Conservation (phyloP, 1,140 invertebrate genomes). For the Diabrotica undecimpunctata region DNA sequence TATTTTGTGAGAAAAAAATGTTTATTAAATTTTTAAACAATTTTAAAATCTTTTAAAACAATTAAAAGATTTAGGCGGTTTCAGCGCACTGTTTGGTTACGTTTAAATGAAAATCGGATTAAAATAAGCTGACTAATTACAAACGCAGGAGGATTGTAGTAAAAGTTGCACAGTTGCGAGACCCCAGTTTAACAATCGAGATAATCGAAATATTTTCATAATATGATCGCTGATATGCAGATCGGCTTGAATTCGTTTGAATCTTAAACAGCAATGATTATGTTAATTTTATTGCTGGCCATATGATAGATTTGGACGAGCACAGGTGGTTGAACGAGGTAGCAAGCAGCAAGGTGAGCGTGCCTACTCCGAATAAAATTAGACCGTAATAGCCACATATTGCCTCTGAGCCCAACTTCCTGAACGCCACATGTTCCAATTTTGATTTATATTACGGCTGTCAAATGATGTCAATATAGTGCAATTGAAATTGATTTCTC, state of each 20-base stretch:
- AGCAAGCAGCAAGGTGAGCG: neutral
- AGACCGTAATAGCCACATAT: neutral
- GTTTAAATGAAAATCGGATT: neutral
- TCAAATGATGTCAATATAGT: constrained; percentile 2
- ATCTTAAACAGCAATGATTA: constrained; percentile 3
- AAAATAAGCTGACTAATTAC: neutral
- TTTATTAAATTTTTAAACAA: too few species aligned
- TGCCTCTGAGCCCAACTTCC: neutral
- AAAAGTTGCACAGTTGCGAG: neutral
- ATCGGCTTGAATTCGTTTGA: constrained; percentile 2
- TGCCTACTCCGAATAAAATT: neutral
- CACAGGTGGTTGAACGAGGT: constrained; percentile 1
- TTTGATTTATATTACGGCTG: constrained; percentile 1
- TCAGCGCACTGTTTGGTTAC: too few species aligned
- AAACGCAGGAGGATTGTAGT: neutral
- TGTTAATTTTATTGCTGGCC: neutral
- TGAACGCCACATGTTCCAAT: neutral
- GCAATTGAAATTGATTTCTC: constrained; percentile 1
- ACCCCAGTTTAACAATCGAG: neutral
- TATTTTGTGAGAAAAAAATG: too few species aligned
- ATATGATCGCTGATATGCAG: neutral
- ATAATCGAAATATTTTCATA: constrained; percentile 1
- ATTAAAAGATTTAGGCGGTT: too few species aligned
- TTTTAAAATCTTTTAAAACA: too few species aligned
- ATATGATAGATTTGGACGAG: constrained; percentile 2